Evolutionary conservation across 2,888 invertebrate genomes (phyloP), one percentile per base, ranked within the genome.

Genomic region (Meta bourneti): DNA sequence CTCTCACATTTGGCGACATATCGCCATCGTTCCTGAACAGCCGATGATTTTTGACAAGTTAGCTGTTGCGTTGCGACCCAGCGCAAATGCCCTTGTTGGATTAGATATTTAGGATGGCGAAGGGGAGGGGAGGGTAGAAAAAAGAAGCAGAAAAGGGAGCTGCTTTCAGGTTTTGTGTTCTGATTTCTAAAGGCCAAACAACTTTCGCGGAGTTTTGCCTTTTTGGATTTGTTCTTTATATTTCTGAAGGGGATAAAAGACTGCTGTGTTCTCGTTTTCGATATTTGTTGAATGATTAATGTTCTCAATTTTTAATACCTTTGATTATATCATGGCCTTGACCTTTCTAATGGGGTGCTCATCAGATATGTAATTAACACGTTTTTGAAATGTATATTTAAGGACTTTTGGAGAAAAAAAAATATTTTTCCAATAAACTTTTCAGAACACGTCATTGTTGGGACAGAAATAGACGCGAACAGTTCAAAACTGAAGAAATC

Each of bases 151-250:
- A 78, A 7, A 52, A 16, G 70, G 19, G 8, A 19, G 74, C 74
- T 74, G 19, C 69, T 87, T 87, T 90, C 84, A 84, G 83, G 89
- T 90, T 90, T 70, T 78, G 74, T 71, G 72, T 79, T 72, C 84
- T 79, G 79, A 84, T 90, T 90, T 79, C 89, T 72, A 90, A 90
- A 90, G 89, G 89, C 89, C 89, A 90, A 90, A 90, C 89, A 90
- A 90, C 89, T 89, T 89, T 89, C 89, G 71, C 85, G 77, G 75
- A 61, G 20, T 71, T 79, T 72, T 69, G 72, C 49, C 81, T 75
- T 9, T 70, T 52, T 72, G 2, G 8, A 9, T 86, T 80, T 54
- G 75, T 49, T 52, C 75, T 78, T 89, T 79, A 52, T n/a, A 82
- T 77, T 34, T 83, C 34, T 51, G 19, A 77, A 77, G 13, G 34